phyloP scores from a whole-genome alignment of 1,140 invertebrate species.

The Schlechtendalia chinensis region DNA sequence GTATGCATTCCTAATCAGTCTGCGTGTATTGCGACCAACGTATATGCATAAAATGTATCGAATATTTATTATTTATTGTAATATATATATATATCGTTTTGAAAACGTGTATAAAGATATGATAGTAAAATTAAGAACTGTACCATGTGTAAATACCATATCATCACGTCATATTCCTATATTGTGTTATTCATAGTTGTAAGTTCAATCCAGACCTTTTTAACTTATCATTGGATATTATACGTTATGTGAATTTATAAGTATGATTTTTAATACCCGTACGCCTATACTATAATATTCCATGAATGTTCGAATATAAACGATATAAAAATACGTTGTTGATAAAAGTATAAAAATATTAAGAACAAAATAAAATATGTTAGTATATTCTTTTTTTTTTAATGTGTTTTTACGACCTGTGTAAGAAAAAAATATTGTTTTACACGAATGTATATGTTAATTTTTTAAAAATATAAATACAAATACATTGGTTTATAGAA shows the following conservation, averaged over 20 bases:
- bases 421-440: slow-evolving; percentile 6
- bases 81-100: not conserved
- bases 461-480: slow-evolving; percentile 13
- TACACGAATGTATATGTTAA: slow-evolving; percentile 11
- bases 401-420: not conserved
- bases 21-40: no score
- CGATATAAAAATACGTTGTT: not conserved
- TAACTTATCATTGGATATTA: not conserved
- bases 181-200: not conserved
- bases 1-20: no score
- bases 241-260: not conserved
- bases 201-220: not conserved
- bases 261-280: not conserved
- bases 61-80: no score
- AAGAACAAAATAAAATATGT: not conserved
- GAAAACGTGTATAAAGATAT: slow-evolving; percentile 4
- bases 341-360: not conserved
- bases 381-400: not conserved
- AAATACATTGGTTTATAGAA: slow-evolving; percentile 6
- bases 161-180: slow-evolving; percentile 18
- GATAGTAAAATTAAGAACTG: not conserved
- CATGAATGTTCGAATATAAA: no score
- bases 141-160: slow-evolving; percentile 38
- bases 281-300: no score
- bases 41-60: no score